Evolutionary conservation across 2,113 vertebrate genomes (phyloP), one percentile per base, ranked within the genome.

Genomic region (Tragelaphus imberbis): DNA sequence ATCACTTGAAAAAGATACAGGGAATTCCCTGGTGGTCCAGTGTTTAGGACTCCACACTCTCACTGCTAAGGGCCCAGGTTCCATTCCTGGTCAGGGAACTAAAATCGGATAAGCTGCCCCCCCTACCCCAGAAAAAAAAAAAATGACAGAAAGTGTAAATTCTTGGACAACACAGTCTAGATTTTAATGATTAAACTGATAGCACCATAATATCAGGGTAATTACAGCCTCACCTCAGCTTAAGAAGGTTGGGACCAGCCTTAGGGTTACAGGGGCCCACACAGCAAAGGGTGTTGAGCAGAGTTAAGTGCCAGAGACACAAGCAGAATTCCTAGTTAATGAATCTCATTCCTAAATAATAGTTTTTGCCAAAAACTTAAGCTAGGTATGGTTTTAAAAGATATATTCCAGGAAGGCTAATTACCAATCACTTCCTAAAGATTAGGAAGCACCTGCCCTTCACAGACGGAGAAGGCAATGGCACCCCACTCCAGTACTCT

Each of bases 121-220:
- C 36, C 71, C 3, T 0, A 27, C 6, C 28, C 47, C 79, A 30
- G 28, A 3, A 12, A 33, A 51, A 44, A 44, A 44, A 19, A 51
- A 94, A 94, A 77, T 25, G 1, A 0, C 21, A 58, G 40, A 33
- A 49, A 87, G n/a, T 87, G 49, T 40, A 84, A 59, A 90, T 92
- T 51, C 61, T 36, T 30, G 13, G 36, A 17, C 47, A 59, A 84
- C 19, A 23, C 16, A 30, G 40, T 71, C 68, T 80, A 44, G 13
- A n/a, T 19, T 27, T 9, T 61, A 61, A 40, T 59, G 89, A 65
- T 17, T 91, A 30, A 27, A 30, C 49, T 61, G 79, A 80, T 30
- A 96, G 6, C 94, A 90, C 88, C 53, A 47, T 94, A 86, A 47
- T 55, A 95, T 3, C 90, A 93, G 90, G 61, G 51, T 84, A 92